Evolutionary conservation across 1,140 invertebrate species (phyloP), one percentile per base, ranked within the genome.

Genomic region (Chymomyza costata): DNA sequence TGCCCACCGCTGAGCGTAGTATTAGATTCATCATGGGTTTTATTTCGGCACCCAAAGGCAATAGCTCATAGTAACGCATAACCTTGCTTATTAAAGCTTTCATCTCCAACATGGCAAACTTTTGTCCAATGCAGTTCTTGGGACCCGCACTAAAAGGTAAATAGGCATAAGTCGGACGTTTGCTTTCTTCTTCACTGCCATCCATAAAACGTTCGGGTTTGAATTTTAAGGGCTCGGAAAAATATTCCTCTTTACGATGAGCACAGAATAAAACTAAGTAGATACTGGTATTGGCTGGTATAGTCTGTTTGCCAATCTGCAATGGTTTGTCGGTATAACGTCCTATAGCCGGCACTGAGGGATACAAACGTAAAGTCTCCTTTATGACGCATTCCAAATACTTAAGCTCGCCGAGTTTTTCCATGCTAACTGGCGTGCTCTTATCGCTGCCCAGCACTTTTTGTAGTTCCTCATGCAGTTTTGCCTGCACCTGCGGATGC

Each of bases 51-150:
- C 74, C 74, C 1, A 35, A 13, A 1, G 78, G 78, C 0, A 73
- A 28, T 2, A 82, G 17, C 45, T 87, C 78, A 63, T 91, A 96
- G 57, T 89, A 85, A 5, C 89, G 87, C 1, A 95, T 68, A 0
- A 95, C 81, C 31, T 87, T 87, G 0, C 90, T 88, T 34, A 94
- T 61, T 0, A 91, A 83, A 0, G 88, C 86, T 80, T 95, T 95
- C 70, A 92, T 86, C 84, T 95, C 93, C 66, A 93, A 81, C 84
- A 93, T 85, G 1, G 93, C 94, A 86, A 94, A 95, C 74, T 90
- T 92, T 84, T 94, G 92, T 53, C 92, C 92, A 50, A 92, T 90
- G 52, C 90, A 92, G 60, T 91, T 90, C 43, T 90, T 83, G 1
- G 86, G 86, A 1, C 91, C 91, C 1, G 89, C 88, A 46, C 89